Evolutionary conservation across 2,797 vertebrate genomes (phyloP).

Genomic region (Chloroceryle amazona): DNA sequence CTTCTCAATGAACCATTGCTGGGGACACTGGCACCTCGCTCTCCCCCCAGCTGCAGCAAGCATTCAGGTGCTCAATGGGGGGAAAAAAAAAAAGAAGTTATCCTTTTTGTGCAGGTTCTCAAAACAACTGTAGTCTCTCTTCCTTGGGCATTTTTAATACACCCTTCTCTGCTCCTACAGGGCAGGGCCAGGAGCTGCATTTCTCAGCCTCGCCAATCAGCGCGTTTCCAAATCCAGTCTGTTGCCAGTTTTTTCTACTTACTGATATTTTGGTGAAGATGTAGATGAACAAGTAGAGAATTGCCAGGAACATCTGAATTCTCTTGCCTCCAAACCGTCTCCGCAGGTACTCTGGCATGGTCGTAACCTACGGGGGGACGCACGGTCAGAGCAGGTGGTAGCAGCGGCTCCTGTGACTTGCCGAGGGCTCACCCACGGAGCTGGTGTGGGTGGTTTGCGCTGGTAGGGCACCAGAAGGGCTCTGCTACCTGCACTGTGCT

Average conservation of each 20-base stretch:
- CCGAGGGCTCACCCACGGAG: background rate
- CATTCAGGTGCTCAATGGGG: background rate
- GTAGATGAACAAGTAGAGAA: conserved; percentile 96
- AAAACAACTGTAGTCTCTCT: rapidly evolving
- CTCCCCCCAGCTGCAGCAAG: background rate
- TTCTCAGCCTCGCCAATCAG: background rate
- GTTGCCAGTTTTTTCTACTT: conserved; percentile 32
- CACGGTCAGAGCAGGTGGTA: rapidly evolving
- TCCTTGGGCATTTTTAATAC: background rate
- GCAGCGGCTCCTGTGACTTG: rapidly evolving
- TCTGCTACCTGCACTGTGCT: background rate
- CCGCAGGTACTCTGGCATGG: conserved; percentile 95
- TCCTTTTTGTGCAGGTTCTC: background rate
- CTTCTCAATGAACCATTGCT: background rate
- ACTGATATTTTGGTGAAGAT: conserved; percentile 99
- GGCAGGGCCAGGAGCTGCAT: background rate
- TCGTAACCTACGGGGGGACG: conserved; percentile 86
- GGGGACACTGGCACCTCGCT: background rate
- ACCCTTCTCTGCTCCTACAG: background rate
- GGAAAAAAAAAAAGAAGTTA: too few species aligned
- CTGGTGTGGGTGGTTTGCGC: background rate
- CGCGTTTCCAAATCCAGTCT: background rate
- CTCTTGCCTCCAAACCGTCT: conserved; percentile 91
- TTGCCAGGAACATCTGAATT: conserved; percentile 89
- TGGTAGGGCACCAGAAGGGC: background rate